These are phyloP conservation scores for Luscinia megarhynchos DNA, from an alignment of 2,797 vertebrate species.

Conservation along the genomic window DNA sequence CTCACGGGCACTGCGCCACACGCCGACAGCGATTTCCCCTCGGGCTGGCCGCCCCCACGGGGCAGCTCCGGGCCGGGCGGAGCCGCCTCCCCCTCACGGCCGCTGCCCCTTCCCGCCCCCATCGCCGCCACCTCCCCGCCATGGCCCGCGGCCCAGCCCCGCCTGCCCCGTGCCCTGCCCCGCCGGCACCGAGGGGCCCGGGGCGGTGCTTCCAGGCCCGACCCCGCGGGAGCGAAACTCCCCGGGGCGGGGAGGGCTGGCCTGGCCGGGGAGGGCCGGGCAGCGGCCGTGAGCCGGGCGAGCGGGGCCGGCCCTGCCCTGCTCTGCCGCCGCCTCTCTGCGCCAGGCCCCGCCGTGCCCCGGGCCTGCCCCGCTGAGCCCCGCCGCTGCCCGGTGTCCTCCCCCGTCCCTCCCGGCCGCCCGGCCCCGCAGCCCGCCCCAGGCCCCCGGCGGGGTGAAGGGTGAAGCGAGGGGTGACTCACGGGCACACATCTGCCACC, in stretches of 20 bases:
- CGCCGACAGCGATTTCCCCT: rapidly evolving
- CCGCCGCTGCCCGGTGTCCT: background rate
- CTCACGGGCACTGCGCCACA: background rate
- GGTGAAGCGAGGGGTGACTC: background rate
- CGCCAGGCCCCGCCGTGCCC: background rate
- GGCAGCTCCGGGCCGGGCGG: background rate
- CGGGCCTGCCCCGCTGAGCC: background rate
- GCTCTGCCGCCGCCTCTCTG: background rate
- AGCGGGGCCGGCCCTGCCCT: too few relatives aligned
- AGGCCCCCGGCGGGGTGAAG: background rate
- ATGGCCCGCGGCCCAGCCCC: background rate
- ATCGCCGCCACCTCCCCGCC: background rate
- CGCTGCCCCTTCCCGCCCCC: background rate
- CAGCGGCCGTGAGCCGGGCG: too few relatives aligned
- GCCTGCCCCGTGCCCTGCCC: background rate
- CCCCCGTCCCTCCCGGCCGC: background rate
- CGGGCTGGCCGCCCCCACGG: background rate
- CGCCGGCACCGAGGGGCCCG: background rate
- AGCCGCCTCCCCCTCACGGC: background rate
- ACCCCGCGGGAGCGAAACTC: background rate
- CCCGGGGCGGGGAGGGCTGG: background rate
- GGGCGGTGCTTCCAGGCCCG: background rate
- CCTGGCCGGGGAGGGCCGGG: background rate
- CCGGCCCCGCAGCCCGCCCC: background rate
- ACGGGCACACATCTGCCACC: background rate